These are phyloP conservation scores for Rhinophrynus dorsalis DNA, from an alignment of 2,797 vertebrate species.

Conservation along the genomic window DNA sequence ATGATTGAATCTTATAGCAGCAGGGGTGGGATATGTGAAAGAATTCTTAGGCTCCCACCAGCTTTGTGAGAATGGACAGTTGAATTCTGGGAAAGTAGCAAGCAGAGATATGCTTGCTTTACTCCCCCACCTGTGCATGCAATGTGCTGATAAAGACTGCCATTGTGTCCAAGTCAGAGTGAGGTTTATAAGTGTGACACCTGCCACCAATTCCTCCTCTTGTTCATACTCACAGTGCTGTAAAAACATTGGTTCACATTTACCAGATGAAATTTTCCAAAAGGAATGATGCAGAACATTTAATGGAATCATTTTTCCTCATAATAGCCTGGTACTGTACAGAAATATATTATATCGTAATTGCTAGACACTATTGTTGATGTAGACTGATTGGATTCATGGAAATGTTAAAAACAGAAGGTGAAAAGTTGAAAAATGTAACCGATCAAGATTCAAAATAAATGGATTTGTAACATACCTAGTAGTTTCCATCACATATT, in stretches of 20 bases:
- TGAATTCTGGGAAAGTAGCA: conserved; percentile 43
- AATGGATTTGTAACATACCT: no score
- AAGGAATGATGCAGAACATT: no score
- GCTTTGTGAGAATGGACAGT: conserved; percentile 15
- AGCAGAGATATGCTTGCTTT: background rate
- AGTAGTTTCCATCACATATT: no score
- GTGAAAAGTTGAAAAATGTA: background rate
- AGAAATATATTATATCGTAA: no score
- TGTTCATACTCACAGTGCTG: background rate
- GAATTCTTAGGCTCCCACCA: conserved; percentile 40
- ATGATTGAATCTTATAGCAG: conserved; percentile 45
- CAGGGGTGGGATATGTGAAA: conserved; percentile 34
- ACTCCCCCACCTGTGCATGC: background rate
- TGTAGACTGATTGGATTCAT: background rate
- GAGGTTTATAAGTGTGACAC: background rate
- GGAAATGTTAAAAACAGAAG: background rate
- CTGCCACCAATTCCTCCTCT: background rate
- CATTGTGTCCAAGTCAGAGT: background rate
- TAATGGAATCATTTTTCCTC: no score
- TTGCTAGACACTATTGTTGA: background rate
- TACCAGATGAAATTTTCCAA: background rate
- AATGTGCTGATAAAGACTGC: background rate
- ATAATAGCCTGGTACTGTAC: no score
- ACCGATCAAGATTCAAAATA: background rate
- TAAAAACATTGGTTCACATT: background rate